These are phyloP conservation scores for Dipodomys merriami DNA, from an alignment of 2,113 vertebrate species.

Conservation along the genomic window DNA sequence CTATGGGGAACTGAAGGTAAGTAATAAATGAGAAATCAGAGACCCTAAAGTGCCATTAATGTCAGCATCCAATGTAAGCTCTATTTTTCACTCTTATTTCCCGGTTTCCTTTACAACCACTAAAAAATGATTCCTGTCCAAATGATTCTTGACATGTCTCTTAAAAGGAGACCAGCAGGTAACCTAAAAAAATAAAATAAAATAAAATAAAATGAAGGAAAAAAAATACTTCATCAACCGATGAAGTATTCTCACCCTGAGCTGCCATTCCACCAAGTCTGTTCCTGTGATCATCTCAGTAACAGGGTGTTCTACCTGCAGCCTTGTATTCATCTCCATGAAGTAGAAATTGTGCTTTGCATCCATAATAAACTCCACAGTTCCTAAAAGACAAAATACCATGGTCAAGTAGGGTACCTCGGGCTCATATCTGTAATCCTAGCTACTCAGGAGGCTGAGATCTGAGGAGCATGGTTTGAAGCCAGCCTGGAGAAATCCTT, in stretches of 20 bases:
- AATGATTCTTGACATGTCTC: background rate
- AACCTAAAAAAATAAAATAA: background rate
- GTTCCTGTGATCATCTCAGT: constrained; percentile 99
- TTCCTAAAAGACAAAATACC: constrained; percentile 87
- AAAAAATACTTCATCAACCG: too few species aligned
- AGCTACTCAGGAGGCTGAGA: too few species aligned
- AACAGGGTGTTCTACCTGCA: constrained; percentile 98
- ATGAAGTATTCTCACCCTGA: constrained; percentile 87
- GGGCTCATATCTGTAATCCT: too few species aligned
- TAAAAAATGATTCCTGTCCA: background rate
- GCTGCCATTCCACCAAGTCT: constrained; percentile 99
- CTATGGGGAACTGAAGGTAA: background rate
- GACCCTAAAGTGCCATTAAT: background rate
- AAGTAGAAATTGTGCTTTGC: constrained; percentile 97
- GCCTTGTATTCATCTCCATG: constrained; percentile 99
- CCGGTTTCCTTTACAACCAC: background rate
- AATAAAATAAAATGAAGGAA: too few species aligned
- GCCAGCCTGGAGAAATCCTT: too few species aligned
- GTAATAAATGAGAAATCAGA: background rate
- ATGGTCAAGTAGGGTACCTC: background rate
- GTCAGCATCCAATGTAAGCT: background rate
- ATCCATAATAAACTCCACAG: constrained; percentile 99
- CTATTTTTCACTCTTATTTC: background rate
- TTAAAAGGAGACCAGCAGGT: background rate
- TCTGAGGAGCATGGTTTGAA: too few species aligned